Evolutionary conservation across 2,888 invertebrate species (phyloP).

Genomic region (Mesopsocus fuscifrons): DNA sequence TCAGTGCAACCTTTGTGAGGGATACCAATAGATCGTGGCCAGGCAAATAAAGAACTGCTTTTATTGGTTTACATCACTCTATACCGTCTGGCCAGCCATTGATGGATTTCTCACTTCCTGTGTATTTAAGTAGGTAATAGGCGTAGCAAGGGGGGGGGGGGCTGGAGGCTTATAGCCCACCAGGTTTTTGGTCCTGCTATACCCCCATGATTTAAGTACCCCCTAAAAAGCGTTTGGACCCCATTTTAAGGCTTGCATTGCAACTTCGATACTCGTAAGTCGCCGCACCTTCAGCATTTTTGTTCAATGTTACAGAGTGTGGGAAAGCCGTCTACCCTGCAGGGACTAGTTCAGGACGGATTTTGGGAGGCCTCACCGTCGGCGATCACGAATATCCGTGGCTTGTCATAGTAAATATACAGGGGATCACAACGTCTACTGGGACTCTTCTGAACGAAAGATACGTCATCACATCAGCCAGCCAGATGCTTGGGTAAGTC

Average conservation of each 20-base stretch:
- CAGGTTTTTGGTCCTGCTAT: too few relatives aligned
- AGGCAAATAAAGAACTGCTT: background rate
- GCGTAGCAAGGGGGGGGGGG: too few relatives aligned
- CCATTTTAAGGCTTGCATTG: too few relatives aligned
- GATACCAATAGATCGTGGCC: background rate
- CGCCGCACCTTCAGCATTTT: background rate
- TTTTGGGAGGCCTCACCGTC: constrained; percentile 30
- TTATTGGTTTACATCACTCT: too few relatives aligned
- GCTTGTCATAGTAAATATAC: constrained; percentile 30
- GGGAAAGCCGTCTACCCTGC: background rate
- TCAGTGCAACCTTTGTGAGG: too few relatives aligned
- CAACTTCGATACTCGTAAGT: too few relatives aligned
- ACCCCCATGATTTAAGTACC: too few relatives aligned
- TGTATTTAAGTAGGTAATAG: too few relatives aligned
- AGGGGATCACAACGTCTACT: constrained; percentile 21
- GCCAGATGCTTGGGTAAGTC: constrained; percentile 29
- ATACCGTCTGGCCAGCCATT: too few relatives aligned
- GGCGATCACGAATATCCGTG: constrained; percentile 35
- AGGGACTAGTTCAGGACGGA: constrained; percentile 19
- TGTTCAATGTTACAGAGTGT: background rate
- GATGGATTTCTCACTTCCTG: too few relatives aligned
- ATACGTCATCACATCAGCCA: constrained; percentile 35
- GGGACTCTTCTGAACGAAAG: constrained; percentile 36
- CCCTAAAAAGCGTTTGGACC: too few relatives aligned
- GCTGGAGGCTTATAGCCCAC: too few relatives aligned